Conservation (phyloP, 2,888 invertebrate genomes). For the Caenorhabditis virilis region DNA sequence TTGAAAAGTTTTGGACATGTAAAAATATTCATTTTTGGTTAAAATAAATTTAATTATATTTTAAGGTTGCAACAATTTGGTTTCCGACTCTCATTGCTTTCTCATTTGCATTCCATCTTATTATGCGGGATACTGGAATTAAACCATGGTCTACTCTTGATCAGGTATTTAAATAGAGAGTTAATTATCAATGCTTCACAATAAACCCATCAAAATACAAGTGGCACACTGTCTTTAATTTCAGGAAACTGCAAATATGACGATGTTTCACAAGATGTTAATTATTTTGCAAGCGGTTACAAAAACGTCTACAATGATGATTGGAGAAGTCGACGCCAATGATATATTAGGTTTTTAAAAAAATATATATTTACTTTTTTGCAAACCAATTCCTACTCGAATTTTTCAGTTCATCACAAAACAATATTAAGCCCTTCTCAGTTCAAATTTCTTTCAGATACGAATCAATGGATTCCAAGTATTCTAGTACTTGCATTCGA, state of each 20-base stretch:
- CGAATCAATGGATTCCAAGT: conserved; percentile 62
- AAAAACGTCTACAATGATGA: conserved; percentile 68
- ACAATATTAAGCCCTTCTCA: not conserved
- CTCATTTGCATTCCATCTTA: conserved; percentile 65
- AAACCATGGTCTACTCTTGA: conserved; percentile 60
- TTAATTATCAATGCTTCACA: too few relatives aligned
- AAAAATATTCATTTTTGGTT: too few relatives aligned
- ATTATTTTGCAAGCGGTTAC: conserved; percentile 64
- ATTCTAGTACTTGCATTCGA: conserved; percentile 64
- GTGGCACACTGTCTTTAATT: too few relatives aligned
- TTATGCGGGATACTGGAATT: conserved; percentile 63
- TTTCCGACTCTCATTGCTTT: conserved; percentile 65
- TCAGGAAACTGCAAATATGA: conserved; percentile 37
- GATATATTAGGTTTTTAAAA: conserved; percentile 34
- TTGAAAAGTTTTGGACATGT: conserved; percentile 60
- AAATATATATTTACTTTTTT: too few relatives aligned
- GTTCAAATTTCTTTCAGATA: conserved; percentile 37
- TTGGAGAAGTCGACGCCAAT: conserved; percentile 62
- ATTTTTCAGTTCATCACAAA: not conserved
- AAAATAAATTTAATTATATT: too few relatives aligned
- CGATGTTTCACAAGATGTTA: conserved; percentile 44
- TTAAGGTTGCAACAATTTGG: conserved; percentile 66
- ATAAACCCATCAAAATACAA: too few relatives aligned
- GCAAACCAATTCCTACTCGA: too few relatives aligned
- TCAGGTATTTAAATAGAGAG: too few relatives aligned